Conservation (phyloP, 2,113 vertebrate genomes). For the Turdus rufiventris region DNA sequence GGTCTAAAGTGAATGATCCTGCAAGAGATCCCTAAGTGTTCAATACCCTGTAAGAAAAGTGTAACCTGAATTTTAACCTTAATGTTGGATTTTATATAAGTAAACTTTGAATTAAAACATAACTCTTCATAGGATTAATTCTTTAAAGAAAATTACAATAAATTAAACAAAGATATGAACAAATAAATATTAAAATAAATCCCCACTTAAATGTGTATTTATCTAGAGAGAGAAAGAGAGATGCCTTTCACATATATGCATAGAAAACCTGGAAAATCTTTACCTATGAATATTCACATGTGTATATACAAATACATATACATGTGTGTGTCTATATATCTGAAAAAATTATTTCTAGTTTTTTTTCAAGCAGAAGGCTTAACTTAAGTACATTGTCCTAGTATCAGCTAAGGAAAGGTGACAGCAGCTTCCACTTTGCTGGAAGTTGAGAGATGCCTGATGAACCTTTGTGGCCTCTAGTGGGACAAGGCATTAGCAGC, state of each 20-base stretch:
- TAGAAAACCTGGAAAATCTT: neutral
- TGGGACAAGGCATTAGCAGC: rapidly evolving
- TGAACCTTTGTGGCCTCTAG: neutral
- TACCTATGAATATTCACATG: neutral
- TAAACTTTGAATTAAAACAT: neutral
- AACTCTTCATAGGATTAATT: neutral
- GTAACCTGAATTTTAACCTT: neutral
- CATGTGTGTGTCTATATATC: neutral
- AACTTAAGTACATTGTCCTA: neutral
- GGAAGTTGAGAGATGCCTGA: neutral
- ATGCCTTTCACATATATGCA: neutral
- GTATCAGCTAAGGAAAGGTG: neutral
- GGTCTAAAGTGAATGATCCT: neutral
- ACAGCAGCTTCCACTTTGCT: neutral
- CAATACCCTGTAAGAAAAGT: neutral
- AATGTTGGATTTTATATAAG: neutral
- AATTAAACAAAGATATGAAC: neutral
- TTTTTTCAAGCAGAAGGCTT: neutral
- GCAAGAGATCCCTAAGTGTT: neutral
- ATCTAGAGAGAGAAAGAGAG: neutral
- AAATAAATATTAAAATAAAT: neutral
- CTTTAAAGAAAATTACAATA: neutral
- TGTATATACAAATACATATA: too few species aligned
- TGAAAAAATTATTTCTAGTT: neutral
- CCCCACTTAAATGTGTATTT: neutral